Evolutionary conservation across 2,797 vertebrate species (phyloP).

Genomic region (Hemitrygon akajei): DNA sequence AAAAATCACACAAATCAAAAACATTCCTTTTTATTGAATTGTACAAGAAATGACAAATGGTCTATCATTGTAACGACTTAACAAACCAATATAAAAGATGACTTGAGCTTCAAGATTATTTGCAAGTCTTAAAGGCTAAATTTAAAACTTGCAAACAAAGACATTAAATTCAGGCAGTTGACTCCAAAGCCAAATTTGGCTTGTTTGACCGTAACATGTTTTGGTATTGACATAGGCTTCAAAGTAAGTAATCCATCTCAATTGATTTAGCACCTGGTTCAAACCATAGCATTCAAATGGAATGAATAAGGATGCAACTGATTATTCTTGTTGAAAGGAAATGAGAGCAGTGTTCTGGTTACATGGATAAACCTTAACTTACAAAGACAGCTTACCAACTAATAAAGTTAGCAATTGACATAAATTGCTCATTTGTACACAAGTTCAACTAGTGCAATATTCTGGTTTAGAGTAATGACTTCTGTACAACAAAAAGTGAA

Average conservation of each 20-base stretch:
- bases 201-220: not conserved
- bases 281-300: not conserved
- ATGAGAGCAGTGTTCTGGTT: not conserved
- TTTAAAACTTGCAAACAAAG: slow-evolving; percentile 30
- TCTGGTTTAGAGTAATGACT: not conserved
- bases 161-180: not conserved
- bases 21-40: slow-evolving; percentile 25
- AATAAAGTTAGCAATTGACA: not conserved
- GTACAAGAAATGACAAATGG: not conserved
- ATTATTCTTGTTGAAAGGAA: not conserved
- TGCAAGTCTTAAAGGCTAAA: not conserved
- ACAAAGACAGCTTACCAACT: not conserved
- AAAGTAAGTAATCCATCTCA: not conserved
- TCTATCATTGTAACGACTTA: not conserved
- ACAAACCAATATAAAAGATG: not conserved
- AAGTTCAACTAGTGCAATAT: not conserved
- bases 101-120: not conserved
- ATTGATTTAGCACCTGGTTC: not conserved
- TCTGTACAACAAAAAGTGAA: slow-evolving; percentile 8
- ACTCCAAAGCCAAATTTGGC: not conserved
- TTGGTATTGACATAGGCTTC: not conserved
- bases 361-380: slow-evolving; percentile 3
- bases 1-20: slow-evolving; percentile 25
- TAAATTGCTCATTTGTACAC: not conserved
- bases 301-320: not conserved